Evolutionary conservation across 2,888 invertebrate genomes (phyloP).

Genomic region (Dusona sp.): DNA sequence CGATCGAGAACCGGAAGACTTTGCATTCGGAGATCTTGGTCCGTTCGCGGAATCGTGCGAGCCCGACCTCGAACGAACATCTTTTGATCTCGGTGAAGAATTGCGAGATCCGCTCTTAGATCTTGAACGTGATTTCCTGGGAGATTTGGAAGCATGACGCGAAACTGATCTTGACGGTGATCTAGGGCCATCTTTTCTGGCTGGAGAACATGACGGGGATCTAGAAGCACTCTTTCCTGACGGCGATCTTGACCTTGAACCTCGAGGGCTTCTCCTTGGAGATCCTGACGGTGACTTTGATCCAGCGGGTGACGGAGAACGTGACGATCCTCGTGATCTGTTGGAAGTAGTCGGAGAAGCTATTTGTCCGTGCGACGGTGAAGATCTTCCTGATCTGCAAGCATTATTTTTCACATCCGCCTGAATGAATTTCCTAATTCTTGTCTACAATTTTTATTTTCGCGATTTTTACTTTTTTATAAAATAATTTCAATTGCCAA

Average conservation of each 20-base stretch:
- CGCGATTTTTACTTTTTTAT: not conserved
- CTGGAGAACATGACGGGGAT: slow-evolving; percentile 72
- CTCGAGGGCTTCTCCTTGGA: slow-evolving; percentile 22
- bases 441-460: not conserved
- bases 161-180: slow-evolving; percentile 74
- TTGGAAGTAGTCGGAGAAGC: slow-evolving; percentile 77
- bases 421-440: not conserved
- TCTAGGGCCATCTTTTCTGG: slow-evolving; percentile 64
- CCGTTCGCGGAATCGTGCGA: slow-evolving; percentile 44
- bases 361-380: slow-evolving; percentile 72
- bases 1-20: slow-evolving; percentile 67
- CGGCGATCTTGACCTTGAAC: slow-evolving; percentile 58
- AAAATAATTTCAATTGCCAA: not conserved
- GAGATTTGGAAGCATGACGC: slow-evolving; percentile 71
- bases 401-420: not conserved
- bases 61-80: slow-evolving; percentile 23
- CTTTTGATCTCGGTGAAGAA: slow-evolving; percentile 58
- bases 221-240: slow-evolving; percentile 72
- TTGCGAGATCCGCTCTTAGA: slow-evolving; percentile 64
- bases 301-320: slow-evolving; percentile 74
- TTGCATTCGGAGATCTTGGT: slow-evolving; percentile 73
- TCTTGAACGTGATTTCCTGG: slow-evolving; percentile 57
- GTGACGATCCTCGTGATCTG: slow-evolving; percentile 71
- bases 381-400: slow-evolving; percentile 74
- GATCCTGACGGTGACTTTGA: slow-evolving; percentile 73